Evolutionary conservation across 2,888 invertebrate species (phyloP), one percentile per base, ranked within the genome.

Genomic region (Zhengitettix transpicula): DNA sequence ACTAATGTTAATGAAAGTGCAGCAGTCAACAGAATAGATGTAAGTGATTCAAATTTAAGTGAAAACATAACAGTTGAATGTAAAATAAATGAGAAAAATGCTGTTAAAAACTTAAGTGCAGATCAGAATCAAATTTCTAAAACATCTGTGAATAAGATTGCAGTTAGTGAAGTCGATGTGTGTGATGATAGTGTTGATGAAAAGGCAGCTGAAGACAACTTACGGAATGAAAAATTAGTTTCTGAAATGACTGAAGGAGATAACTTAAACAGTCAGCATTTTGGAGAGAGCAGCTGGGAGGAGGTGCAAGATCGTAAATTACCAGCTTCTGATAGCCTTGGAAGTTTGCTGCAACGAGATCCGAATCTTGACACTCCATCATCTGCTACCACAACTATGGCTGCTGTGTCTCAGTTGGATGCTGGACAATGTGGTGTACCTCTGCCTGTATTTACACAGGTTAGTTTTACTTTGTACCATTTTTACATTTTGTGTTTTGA

Each of bases 391-490:
- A 44, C 51, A n/a, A 62, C 61, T 51, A 60, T 65, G 59, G 60
- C 60, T 44, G 60, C 65, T 40, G 65, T 81, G 52, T 81, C 83
- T 42, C 83, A 84, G 67, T 75, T 87, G 60, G 81, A 81, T 70
- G 79, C 81, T 59, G 75, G 84, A 68, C 81, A 85, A 58, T 94
- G 89, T 73, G 95, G 95, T 12, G 83, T 96, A 67, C 98, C 97
- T 0, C 74, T 97, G 44, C 80, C 83, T 55, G 78, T 96, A 60
- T 96, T 94, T 74, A 84, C 87, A 44, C 87, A 92, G 75, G 82
- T 80, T 70, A 64, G 64, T 28, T 28, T 28, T 28, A 28, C 28
- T 28, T 28, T 28, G 28, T 28, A 28, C 7, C 2, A 28, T 7
- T 28, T 28, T 5, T 28, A n/a, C 28, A 28, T 28, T 28, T n/a